Base-by-base conservation (phyloP, 2,888 invertebrate species). In the Drosophila robusta region DNA sequence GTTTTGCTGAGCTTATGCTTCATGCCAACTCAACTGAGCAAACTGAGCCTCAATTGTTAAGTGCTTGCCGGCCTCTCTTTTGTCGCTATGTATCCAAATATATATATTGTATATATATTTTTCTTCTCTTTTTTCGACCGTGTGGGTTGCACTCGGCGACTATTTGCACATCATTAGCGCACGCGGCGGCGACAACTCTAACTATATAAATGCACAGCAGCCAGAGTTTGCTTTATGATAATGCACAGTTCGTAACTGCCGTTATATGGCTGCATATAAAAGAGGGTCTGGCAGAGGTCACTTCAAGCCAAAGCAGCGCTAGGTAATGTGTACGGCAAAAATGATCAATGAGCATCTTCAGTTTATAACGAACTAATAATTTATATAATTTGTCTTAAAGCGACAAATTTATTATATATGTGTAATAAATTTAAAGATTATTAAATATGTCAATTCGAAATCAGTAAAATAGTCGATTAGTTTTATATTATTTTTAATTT, bases 101-200 rank as follows among this genome's bases (percentile, higher is more conserved):
- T 36, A 41, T 55, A 36, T 46, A 41, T 49, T 16, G 11, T 29
- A n/a, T 41, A 18, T 50, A 29, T 45, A 38, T 29, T 11, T 6
- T 14, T 44, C 7, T 7, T 11, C 4, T 12, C 16, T 22, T 42
- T 47, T 67, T 62, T 80, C 39, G 52, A 51, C 44, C 51, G 66
- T 66, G 58, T 60, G 47, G 61, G 45, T 22, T 51, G 47, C 58
- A 46, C 50, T 63, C 50, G 50, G n/a, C 51, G 54, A 50, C 61
- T 81, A 75, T 84, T 86, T 87, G 84, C 81, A 80, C 79, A 83
- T 83, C 87, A 83, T 83, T 83, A 83, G 80, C 57, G 50, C 32
- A 50, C 65, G 34, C 64, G 69, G 55, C 51, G 64, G 34, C 55
- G 58, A 44, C 64, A 34, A 46, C 66, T 65, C 45, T 36, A 72